Percentiles rank a stretch among this genome's conserved stretches.
Conservation (phyloP, 53 echinoderm and acorn worm genomes). For the Temnopleurus reevesii region DNA sequence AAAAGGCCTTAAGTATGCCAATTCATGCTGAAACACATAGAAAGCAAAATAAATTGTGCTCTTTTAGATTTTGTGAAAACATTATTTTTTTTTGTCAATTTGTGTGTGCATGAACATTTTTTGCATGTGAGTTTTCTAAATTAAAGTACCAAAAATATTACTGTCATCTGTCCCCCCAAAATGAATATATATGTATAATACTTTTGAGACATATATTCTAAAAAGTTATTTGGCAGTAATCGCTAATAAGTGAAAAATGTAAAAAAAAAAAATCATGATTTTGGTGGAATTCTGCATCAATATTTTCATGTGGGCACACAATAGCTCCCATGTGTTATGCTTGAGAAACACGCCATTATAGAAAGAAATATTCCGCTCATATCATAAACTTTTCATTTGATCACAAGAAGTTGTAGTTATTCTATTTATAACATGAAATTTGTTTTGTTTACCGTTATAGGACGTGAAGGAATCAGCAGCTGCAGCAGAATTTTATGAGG, state of each 20-base stretch:
- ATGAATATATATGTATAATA: neutral
- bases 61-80: neutral
- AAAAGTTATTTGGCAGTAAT: no score
- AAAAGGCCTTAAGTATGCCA: neutral
- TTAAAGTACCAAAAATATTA: no score
- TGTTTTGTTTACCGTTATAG: neutral
- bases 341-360: no score
- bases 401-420: neutral
- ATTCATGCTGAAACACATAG: neutral
- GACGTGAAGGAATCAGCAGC: conserved; percentile 50
- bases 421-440: neutral
- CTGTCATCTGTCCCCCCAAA: neutral
- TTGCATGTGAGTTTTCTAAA: neutral
- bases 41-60: neutral
- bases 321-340: no score
- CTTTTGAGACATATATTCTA: no score
- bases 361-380: no score
- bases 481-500: conserved; percentile 56
- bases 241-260: neutral
- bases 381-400: no score
- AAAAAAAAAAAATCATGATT: neutral
- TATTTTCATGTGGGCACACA: no score
- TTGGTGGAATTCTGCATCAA: neutral
- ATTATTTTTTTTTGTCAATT: no score
- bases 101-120: conserved; percentile 23